Evolutionary conservation across 2,888 invertebrate species (phyloP), one percentile per base, ranked within the genome.

Genomic region (Nymphalis polychloros): DNA sequence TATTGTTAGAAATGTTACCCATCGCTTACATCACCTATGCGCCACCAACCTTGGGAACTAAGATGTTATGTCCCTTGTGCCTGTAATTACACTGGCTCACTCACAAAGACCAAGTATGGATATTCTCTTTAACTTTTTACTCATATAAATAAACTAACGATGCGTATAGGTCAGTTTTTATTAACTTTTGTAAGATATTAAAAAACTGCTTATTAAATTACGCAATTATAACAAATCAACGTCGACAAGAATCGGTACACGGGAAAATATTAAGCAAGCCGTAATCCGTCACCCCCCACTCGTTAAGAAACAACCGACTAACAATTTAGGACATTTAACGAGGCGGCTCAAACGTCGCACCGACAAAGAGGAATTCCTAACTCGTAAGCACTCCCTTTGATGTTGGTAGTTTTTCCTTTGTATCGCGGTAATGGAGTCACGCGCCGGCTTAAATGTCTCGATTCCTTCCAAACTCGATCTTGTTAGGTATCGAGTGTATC

Each of bases 371-470:
- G 76, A 76, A 78, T 75, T 74, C 73, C 74, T 75, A 73, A 74
- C 73, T 73, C 65, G 72, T 72, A 73, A 73, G 72, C 73, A 72
- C 70, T 73, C 75, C 76, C 80, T 85, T 86, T 86, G 84, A 86
- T 82, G 82, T 81, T 73, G 73, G 74, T 78, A 77, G 74, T 81
- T 67, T 70, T 70, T 31, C 55, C 69, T 85, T 85, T 87, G 84
- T 85, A 82, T 82, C 80, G 81, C 62, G 66, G 71, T 73, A 74
- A 72, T 73, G 71, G 73, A 87, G 87, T 88, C 88, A 88, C 88
- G 88, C 69, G 64, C 67, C 64, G 79, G 77, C 81, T 84, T 86
- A 86, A 87, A 87, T 80, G 83, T 83, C 81, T 83, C 85, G 84
- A 85, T 83, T 83, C 79, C 80, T 75, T 77, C 79, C 78, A 79